Conservation (phyloP, 2,888 invertebrate genomes). For the Ethmia dodecea region DNA sequence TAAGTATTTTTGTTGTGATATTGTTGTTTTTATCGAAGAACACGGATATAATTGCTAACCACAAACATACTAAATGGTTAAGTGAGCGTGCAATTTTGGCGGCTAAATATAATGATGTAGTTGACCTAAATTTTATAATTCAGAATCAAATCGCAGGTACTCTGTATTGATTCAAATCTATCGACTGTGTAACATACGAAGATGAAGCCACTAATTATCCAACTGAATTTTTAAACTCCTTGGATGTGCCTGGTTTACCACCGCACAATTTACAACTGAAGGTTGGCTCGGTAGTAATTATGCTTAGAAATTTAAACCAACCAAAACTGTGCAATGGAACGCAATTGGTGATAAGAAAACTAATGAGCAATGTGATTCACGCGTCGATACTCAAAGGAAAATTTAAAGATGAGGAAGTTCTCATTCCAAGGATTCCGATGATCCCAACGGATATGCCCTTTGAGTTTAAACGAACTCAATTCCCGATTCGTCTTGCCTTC, state of each 20-base stretch:
- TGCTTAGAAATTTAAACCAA: slow-evolving; percentile 27
- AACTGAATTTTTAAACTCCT: slow-evolving; percentile 34
- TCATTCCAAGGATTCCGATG: slow-evolving; percentile 20
- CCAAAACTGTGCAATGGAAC: slow-evolving; percentile 23
- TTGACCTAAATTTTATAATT: not conserved
- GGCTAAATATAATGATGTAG: not conserved
- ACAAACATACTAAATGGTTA: too few species aligned
- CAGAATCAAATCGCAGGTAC: not conserved
- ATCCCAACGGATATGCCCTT: slow-evolving; percentile 19
- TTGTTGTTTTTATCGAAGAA: too few species aligned
- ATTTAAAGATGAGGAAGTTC: slow-evolving; percentile 17
- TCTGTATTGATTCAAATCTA: slow-evolving; percentile 8
- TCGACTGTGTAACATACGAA: slow-evolving; percentile 26
- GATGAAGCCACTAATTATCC: too few species aligned
- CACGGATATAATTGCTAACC: too few species aligned
- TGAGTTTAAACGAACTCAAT: slow-evolving; percentile 18
- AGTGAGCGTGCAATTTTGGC: slow-evolving; percentile 1
- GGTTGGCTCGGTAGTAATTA: slow-evolving; percentile 28
- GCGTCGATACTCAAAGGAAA: slow-evolving; percentile 16
- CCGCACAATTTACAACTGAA: slow-evolving; percentile 28
- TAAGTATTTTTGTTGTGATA: too few species aligned
- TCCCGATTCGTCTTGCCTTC: slow-evolving; percentile 22
- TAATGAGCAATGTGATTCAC: slow-evolving; percentile 22
- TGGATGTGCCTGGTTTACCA: slow-evolving; percentile 27
- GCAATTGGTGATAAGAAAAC: slow-evolving; percentile 20